Conservation (phyloP, 2,797 vertebrate genomes). For the Phrynocephalus forsythii region DNA sequence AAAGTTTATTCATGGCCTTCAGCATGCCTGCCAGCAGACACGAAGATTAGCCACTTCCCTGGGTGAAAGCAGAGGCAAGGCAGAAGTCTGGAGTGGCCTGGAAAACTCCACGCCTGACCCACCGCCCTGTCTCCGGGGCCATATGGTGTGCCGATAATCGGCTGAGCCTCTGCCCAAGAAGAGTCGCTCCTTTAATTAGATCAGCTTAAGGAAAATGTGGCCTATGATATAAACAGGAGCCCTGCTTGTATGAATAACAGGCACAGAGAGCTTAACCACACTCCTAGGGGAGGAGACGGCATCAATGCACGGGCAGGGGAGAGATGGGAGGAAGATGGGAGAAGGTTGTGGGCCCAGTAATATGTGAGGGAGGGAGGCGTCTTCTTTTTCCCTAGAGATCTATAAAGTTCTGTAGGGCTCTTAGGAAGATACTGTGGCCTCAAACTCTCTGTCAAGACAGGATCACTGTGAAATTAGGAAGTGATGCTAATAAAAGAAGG, state of each 20-base stretch:
- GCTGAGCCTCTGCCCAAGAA: constrained; percentile 74
- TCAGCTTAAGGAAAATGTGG: constrained; percentile 67
- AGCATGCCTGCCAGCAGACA: not conserved
- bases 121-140: constrained; percentile 50
- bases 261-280: not conserved
- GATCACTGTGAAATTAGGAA: constrained; percentile 24
- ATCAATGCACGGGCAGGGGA: not conserved
- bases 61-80: constrained; percentile 2
- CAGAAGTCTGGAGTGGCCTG: constrained; percentile 32
- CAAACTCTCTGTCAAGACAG: not conserved
- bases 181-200: constrained; percentile 80
- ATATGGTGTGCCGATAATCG: constrained; percentile 79
- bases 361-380: no score
- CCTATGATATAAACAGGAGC: not conserved
- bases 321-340: not conserved
- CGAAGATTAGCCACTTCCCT: constrained; percentile 19
- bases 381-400: no score
- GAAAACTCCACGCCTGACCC: not conserved
- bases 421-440: no score
- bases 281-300: not conserved
- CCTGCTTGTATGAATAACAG: constrained; percentile 27
- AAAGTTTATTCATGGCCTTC: constrained; percentile 25
- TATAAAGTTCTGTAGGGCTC: no score
- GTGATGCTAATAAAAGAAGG: constrained; percentile 2
- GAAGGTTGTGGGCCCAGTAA: no score